Evolutionary conservation across 2,797 vertebrate genomes (phyloP).

Genomic region (Salarias fasciatus): DNA sequence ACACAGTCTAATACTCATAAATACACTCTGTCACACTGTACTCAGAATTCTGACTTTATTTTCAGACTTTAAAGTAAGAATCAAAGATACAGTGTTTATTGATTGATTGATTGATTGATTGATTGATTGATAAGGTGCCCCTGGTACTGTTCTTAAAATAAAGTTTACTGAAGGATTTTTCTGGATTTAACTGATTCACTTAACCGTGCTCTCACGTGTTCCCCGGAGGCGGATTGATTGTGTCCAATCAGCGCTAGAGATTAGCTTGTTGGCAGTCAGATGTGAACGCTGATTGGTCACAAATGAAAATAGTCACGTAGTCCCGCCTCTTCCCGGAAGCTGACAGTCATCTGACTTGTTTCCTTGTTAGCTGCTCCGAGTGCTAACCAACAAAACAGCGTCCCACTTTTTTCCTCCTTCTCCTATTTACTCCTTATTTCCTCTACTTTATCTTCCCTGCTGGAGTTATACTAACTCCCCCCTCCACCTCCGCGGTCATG

Average conservation of each 20-base stretch:
- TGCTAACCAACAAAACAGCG: constrained; percentile 48
- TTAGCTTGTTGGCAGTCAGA: not conserved
- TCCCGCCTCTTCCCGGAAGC: constrained; percentile 80
- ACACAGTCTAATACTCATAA: too few relatives aligned
- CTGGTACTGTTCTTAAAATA: too few relatives aligned
- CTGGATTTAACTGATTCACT: constrained; percentile 37
- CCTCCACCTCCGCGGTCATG: constrained; percentile 74
- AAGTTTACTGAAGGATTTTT: constrained; percentile 10
- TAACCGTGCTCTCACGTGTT: constrained; percentile 51
- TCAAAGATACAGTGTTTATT: too few relatives aligned
- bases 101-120: too few relatives aligned
- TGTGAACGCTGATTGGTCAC: constrained; percentile 62
- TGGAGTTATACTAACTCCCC: constrained; percentile 8
- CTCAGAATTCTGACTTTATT: not conserved
- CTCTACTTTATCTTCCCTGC: not conserved
- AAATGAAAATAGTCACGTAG: constrained; percentile 4
- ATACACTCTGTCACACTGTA: too few relatives aligned
- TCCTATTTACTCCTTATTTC: not conserved
- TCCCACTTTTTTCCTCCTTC: constrained; percentile 13
- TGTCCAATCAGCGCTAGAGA: constrained; percentile 54
- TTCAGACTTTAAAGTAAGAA: not conserved
- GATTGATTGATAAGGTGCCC: too few relatives aligned
- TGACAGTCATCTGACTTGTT: constrained; percentile 81
- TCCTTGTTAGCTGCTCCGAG: constrained; percentile 55
- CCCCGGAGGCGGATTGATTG: constrained; percentile 16